Percentiles rank a stretch among this genome's conserved stretches.
Evolutionary conservation across 2,113 vertebrate genomes (phyloP).

Genomic region (Chrysemys picta): DNA sequence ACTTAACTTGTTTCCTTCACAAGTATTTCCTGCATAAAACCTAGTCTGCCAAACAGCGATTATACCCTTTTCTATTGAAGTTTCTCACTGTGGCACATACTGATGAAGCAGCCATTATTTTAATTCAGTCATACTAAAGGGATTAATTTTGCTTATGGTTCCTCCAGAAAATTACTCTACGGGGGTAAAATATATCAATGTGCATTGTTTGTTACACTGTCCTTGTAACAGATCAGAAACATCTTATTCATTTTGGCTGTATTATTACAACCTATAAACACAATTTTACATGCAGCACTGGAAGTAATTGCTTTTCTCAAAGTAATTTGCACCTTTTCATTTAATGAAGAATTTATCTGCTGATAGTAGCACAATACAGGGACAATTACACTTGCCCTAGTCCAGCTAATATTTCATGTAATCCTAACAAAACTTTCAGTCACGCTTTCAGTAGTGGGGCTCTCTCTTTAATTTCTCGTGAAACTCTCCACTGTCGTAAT

Average conservation of each 20-base stretch:
- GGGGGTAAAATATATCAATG: constrained; percentile 40
- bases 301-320: constrained; percentile 16
- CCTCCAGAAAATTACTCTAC: constrained; percentile 61
- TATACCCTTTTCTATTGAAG: constrained; percentile 51
- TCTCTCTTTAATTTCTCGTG: background rate
- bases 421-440: constrained; percentile 36
- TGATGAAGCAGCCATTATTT: constrained; percentile 53
- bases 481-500: background rate
- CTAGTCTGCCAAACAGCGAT: constrained; percentile 43
- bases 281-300: constrained; percentile 16
- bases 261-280: constrained; percentile 49
- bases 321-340: constrained; percentile 10
- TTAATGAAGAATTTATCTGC: constrained; percentile 40
- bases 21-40: constrained; percentile 56
- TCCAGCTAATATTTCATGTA: constrained; percentile 28
- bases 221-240: constrained; percentile 22
- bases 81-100: constrained; percentile 65
- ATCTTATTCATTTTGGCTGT: constrained; percentile 42
- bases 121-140: constrained; percentile 43
- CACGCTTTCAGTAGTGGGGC: background rate
- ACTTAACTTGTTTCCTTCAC: constrained; percentile 7
- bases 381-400: background rate
- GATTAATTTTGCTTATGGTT: constrained; percentile 42
- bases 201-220: constrained; percentile 32
- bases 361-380: constrained; percentile 24